Base-by-base conservation (phyloP, 2,888 invertebrate species). In the Agonopterix heracliana region DNA sequence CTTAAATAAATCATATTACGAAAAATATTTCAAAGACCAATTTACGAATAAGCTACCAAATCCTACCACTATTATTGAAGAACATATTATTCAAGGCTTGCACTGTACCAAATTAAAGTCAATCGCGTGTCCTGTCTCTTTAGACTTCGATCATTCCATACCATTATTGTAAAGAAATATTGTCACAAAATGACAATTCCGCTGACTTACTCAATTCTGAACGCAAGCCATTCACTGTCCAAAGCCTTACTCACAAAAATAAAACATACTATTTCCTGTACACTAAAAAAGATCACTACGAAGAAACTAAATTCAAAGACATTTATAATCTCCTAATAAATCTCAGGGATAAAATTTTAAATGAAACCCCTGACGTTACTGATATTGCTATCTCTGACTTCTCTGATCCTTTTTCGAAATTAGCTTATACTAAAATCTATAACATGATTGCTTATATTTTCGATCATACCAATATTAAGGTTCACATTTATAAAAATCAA, bases 271-370 rank as follows among this genome's bases (percentile, higher is more conserved):
- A 45, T 46, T 52, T 51, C 9, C 13, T 53, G 13, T 56, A 36
- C 42, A 52, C 50, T n/a, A 54, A 52, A 45, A 45, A 52, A 9
- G 49, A 49, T 44, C 54, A 57, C 43, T 57, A 48, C 26, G 52
- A 57, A 2, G 48, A 52, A 44, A 48, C 45, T 10, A 50, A 41
- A 3, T 55, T 47, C 41, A 48, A 40, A 43, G 40, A 26, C 40
- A 44, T 53, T 41, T 56, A 53, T 13, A 45, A 49, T n/a, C 44
- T 49, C 36, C 11, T 55, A 41, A 41, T 45, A 12, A 52, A 52
- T 41, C n/a, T 53, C n/a, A 45, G 51, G 34, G n/a, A 49, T 36
- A 7, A 45, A 42, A 34, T 45, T 11, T 9, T 54, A 9, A 10
- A 46, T 5, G n/a, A 43, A 11, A 45, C 34, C 35, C 34, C 13